These are phyloP conservation scores for Leucozona laternaria DNA, from an alignment of 2,888 invertebrate genomes.

Conservation along the genomic window DNA sequence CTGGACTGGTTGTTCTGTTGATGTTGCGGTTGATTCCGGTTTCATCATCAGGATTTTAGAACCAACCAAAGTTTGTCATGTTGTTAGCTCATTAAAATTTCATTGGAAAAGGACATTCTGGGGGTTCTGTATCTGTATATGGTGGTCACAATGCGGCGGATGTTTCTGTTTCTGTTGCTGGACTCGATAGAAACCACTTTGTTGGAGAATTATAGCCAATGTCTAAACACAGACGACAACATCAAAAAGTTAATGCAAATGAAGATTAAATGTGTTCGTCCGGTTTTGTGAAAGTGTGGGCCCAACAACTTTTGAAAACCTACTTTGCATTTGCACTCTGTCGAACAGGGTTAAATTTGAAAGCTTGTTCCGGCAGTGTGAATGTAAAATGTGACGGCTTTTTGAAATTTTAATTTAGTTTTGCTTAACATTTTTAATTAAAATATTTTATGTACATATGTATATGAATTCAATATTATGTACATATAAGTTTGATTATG, in stretches of 20 bases:
- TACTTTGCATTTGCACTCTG: slow-evolving; percentile 3
- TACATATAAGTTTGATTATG: no score
- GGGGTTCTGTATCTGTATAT: slow-evolving; percentile 16
- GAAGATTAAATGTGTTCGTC: slow-evolving; percentile 62
- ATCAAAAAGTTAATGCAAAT: slow-evolving; percentile 50
- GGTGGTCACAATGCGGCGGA: slow-evolving; percentile 29
- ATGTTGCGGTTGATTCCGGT: slow-evolving; percentile 65
- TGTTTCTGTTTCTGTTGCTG: slow-evolving; percentile 11
- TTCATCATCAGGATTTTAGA: slow-evolving; percentile 57
- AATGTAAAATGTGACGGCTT: slow-evolving; percentile 6
- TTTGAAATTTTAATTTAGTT: slow-evolving; percentile 10
- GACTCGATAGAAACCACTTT: slow-evolving; percentile 43
- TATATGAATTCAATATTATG: background rate
- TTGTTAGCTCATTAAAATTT: slow-evolving; percentile 74
- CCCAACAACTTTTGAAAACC: slow-evolving; percentile 27
- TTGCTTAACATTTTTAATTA: background rate
- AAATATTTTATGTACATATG: background rate
- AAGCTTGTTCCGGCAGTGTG: background rate
- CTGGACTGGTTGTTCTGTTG: slow-evolving; percentile 5
- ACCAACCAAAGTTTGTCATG: slow-evolving; percentile 70
- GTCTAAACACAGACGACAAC: background rate
- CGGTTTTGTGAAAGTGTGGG: background rate
- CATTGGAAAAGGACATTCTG: slow-evolving; percentile 57
- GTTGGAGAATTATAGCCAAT: background rate
- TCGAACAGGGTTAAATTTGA: slow-evolving; percentile 1